phyloP scores from a whole-genome alignment of 2,888 invertebrate species.

The Thysanoteuthis rhombus region DNA sequence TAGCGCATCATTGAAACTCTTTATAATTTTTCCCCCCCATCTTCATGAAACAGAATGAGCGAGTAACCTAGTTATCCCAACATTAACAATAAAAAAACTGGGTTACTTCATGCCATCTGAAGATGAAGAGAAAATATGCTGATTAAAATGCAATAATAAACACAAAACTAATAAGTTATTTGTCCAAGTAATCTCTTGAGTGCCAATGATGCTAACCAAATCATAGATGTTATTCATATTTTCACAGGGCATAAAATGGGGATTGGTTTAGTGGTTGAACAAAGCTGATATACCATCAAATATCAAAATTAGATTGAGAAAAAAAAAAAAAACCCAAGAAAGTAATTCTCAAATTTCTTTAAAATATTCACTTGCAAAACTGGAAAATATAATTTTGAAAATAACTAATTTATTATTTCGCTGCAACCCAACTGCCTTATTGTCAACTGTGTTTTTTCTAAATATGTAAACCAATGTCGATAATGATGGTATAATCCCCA shows the following conservation, averaged over 20 bases:
- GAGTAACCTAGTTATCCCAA: not conserved
- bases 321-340: no score
- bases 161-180: not conserved
- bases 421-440: no score
- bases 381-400: no score
- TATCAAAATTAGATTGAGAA: not conserved
- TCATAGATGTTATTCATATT: not conserved
- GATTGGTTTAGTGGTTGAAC: not conserved
- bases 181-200: not conserved
- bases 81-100: not conserved
- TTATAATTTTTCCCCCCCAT: not conserved
- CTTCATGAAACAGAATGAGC: not conserved
- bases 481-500: no score
- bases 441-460: no score
- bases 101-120: not conserved
- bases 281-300: not conserved
- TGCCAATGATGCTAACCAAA: not conserved
- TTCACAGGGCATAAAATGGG: not conserved
- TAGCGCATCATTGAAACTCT: not conserved
- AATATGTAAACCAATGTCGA: no score
- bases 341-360: no score
- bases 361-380: no score
- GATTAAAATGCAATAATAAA: not conserved
- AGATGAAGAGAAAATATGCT: not conserved
- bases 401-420: no score